These are phyloP conservation scores for Galeruca laticollis DNA, from an alignment of 2,888 invertebrate species.

Conservation along the genomic window DNA sequence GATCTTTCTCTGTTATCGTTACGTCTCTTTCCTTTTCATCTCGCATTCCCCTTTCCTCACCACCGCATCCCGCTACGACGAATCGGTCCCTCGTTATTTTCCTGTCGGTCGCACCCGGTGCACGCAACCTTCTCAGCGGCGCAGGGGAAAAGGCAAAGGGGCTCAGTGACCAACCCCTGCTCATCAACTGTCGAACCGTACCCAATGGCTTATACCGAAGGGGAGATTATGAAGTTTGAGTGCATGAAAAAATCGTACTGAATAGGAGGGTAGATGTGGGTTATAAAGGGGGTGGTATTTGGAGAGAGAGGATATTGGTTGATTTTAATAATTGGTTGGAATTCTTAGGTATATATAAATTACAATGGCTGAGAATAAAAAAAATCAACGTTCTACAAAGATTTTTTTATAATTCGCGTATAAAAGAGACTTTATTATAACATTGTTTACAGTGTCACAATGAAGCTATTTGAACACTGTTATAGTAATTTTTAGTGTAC, in stretches of 20 bases:
- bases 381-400: no score
- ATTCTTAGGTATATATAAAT: background rate
- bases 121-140: conserved; percentile 54
- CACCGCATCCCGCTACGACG: conserved; percentile 35
- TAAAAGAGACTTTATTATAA: no score
- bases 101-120: conserved; percentile 66
- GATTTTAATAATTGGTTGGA: background rate
- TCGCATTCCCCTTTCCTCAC: conserved; percentile 49
- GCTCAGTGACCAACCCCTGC: conserved; percentile 49
- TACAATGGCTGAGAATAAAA: background rate
- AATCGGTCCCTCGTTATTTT: conserved; percentile 61
- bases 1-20: background rate
- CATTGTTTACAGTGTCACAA: no score
- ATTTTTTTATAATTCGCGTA: no score
- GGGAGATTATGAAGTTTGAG: conserved; percentile 27
- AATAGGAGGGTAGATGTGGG: conserved; percentile 20
- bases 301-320: background rate
- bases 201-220: conserved; percentile 43
- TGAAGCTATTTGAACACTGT: no score
- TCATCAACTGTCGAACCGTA: conserved; percentile 56
- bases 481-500: no score
- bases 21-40: conserved; percentile 3
- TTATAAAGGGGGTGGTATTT: background rate
- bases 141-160: conserved; percentile 41
- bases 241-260: conserved; percentile 19